Evolutionary conservation across 2,888 invertebrate species (phyloP).

Genomic region (Tupiocoris notatus): DNA sequence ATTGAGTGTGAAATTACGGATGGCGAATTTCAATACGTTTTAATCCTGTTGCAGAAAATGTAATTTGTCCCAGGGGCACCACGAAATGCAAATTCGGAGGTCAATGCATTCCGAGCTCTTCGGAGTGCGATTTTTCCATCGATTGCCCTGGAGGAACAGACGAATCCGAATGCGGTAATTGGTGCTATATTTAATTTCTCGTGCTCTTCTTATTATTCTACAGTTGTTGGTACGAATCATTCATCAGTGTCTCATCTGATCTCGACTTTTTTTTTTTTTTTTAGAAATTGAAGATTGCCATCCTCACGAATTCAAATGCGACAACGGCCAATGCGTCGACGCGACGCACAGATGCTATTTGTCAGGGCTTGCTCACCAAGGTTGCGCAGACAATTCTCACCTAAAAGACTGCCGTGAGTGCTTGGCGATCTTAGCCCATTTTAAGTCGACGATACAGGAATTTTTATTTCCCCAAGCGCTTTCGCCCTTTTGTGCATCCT

Average conservation of each 20-base stretch:
- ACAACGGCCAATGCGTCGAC: slow-evolving; percentile 50
- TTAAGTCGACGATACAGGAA: too few relatives aligned
- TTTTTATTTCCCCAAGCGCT: too few relatives aligned
- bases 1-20: neutral
- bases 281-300: slow-evolving; percentile 44
- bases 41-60: slow-evolving; percentile 47
- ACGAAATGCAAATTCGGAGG: slow-evolving; percentile 54
- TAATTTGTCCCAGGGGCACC: slow-evolving; percentile 52
- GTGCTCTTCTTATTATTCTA: too few relatives aligned
- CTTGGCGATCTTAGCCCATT: too few relatives aligned
- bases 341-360: slow-evolving; percentile 48
- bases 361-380: slow-evolving; percentile 46
- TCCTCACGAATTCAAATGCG: slow-evolving; percentile 47
- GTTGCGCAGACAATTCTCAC: slow-evolving; percentile 51
- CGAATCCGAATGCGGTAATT: slow-evolving; percentile 55
- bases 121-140: slow-evolving; percentile 55
- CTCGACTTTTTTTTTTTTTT: neutral
- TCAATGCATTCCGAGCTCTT: slow-evolving; percentile 54
- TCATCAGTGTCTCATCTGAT: too few relatives aligned
- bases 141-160: slow-evolving; percentile 57
- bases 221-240: too few relatives aligned
- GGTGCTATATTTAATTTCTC: slow-evolving; percentile 44
- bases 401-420: slow-evolving; percentile 47
- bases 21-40: neutral
- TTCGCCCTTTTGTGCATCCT: too few relatives aligned